phyloP scores from a whole-genome alignment of 2,113 vertebrate species.

The Craseonycteris thonglongyai region DNA sequence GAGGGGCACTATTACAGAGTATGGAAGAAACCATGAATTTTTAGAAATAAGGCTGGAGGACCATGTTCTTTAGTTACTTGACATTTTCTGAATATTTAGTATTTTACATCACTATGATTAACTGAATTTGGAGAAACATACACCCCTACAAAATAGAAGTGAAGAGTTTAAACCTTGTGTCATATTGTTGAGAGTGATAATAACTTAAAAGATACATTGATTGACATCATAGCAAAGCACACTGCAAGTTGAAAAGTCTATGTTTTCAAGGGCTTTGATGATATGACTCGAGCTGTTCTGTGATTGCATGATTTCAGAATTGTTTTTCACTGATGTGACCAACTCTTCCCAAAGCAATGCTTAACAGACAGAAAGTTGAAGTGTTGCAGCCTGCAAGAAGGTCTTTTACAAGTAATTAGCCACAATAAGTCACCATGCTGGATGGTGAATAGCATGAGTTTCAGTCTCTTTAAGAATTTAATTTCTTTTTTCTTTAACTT shows the following conservation, averaged over 20 bases:
- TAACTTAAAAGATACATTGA: not conserved
- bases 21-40: not conserved
- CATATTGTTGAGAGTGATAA: not conserved
- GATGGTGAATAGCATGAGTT: not conserved
- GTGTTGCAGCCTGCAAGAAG: not conserved
- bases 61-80: not conserved
- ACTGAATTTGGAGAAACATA: not conserved
- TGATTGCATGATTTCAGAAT: slow-evolving; percentile 4
- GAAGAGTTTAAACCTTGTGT: not conserved
- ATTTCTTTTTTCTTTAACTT: not conserved
- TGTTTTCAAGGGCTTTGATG: not conserved
- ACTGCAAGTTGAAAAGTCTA: not conserved
- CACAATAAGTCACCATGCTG: not conserved
- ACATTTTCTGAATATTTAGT: not conserved
- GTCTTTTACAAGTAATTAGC: slow-evolving; percentile 28
- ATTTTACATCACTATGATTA: not conserved
- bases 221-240: not conserved
- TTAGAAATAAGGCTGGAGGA: not conserved
- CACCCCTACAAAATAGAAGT: not conserved
- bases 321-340: not conserved
- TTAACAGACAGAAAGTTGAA: slow-evolving; percentile 4
- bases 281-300: not conserved
- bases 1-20: not conserved
- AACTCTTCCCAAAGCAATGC: not conserved
- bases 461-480: not conserved